Evolutionary conservation across 2,888 invertebrate genomes (phyloP), one percentile per base, ranked within the genome.

Genomic region (Xestia c-nigrum): DNA sequence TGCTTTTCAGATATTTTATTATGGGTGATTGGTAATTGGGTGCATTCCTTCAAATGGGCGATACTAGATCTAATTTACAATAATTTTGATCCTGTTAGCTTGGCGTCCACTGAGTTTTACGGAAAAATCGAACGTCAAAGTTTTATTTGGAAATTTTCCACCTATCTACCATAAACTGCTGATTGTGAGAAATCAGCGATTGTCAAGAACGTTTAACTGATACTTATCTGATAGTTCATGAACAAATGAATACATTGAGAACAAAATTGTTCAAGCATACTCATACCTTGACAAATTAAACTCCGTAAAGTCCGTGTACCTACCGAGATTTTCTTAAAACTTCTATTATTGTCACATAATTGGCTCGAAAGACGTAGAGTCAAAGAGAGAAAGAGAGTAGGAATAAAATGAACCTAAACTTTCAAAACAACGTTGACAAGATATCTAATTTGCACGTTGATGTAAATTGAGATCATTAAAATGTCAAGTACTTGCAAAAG

Each of bases 401-500:
- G 16, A 19, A n/a, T n/a, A 12, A n/a, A 55, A 55, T 55, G n/a
- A 55, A 31, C 31, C 3, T 31, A 2, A 31, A 31, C 31, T 31
- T 31, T 31, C 31, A 31, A 31, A 31, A 31, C 31, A 31, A 31
- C 31, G 31, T 31, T 31, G 31, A 31, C 31, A 31, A 31, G 31
- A 63, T 70, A 4, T 38, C n/a, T 14, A 6, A 63, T 47, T 50
- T 52, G 7, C 21, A 46, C 61, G 59, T 31, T 4, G 40, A 50
- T 46, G 24, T 57, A 64, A 43, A 40, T n/a, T 7, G 4, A 40
- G 6, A 24, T 10, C 12, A 74, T 73, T 71, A 43, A 67, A 76
- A 46, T 24, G 1, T n/a, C 50, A 67, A 67, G 21, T 67, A 66
- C 6, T 72, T 65, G 10, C 14, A 70, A 83, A 50, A 72, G 66